A percentile compares a stretch with the other conserved stretches of the same genome.
Conservation (phyloP, 2,113 vertebrate genomes). For the Tretioscincus oriximinensis region DNA sequence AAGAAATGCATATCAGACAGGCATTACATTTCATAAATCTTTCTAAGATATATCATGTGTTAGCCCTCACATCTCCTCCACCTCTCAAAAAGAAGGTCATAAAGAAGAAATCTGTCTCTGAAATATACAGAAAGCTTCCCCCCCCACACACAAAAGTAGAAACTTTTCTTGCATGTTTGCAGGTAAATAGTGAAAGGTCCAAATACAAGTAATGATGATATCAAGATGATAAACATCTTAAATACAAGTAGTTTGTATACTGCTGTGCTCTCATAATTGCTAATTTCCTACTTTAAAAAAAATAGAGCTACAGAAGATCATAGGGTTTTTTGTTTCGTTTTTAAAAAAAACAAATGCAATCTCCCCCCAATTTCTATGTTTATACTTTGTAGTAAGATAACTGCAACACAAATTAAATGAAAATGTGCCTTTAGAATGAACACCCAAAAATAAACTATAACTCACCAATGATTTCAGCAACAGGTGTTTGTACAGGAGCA, state of each 20-base stretch:
- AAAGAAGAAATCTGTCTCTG: too few relatives aligned
- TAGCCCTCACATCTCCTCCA: too few relatives aligned
- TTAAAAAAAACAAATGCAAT: not conserved
- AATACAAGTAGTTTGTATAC: too few relatives aligned
- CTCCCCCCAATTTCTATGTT: not conserved
- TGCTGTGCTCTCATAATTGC: too few relatives aligned
- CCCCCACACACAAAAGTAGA: too few relatives aligned
- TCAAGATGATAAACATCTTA: not conserved
- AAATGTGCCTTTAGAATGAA: not conserved
- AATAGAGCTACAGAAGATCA: too few relatives aligned
- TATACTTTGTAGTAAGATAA: not conserved
- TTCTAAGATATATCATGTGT: too few relatives aligned
- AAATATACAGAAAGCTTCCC: too few relatives aligned
- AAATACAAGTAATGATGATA: not conserved
- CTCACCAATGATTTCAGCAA: slow-evolving; percentile 80
- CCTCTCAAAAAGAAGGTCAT: too few relatives aligned
- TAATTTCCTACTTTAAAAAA: too few relatives aligned
- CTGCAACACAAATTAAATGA: not conserved
- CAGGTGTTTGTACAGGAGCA: slow-evolving; percentile 73
- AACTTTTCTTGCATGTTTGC: not conserved
- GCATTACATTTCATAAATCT: too few relatives aligned
- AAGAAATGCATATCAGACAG: too few relatives aligned
- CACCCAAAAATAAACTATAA: not conserved
- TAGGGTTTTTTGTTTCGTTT: not conserved
- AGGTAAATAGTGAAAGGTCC: not conserved